Conservation (phyloP, 2,797 vertebrate species). For the Labeo calbasu region DNA sequence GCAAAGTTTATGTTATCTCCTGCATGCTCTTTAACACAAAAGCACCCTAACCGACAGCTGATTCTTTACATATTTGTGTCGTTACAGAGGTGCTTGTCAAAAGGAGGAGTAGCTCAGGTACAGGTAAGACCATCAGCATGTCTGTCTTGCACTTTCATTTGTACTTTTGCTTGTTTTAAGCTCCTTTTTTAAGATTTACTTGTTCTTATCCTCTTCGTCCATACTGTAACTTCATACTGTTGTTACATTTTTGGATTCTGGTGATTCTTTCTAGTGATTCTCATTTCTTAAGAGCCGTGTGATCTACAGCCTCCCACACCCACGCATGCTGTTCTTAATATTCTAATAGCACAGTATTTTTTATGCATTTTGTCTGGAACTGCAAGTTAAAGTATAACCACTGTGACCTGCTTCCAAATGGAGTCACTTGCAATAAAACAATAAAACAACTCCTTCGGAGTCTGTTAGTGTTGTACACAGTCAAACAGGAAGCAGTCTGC, state of each 20-base stretch:
- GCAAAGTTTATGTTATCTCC: conserved; percentile 19
- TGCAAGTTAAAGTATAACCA: conserved; percentile 39
- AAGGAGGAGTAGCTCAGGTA: conserved; percentile 73
- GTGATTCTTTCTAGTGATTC: not conserved
- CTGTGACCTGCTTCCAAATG: conserved; percentile 16
- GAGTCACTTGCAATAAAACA: not conserved
- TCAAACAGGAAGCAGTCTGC: not conserved
- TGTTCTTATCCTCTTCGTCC: not conserved
- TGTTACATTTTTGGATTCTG: not conserved
- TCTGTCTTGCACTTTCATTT: not conserved
- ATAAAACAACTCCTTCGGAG: not conserved
- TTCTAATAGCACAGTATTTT: not conserved
- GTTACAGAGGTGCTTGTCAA: conserved; percentile 75
- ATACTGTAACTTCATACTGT: not conserved
- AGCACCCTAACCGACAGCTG: conserved; percentile 30
- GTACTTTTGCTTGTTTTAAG: not conserved
- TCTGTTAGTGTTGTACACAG: not conserved
- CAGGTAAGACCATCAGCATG: conserved; percentile 68
- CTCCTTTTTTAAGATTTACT: not conserved
- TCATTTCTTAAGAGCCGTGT: not conserved
- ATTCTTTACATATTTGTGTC: conserved; percentile 39
- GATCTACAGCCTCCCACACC: not conserved
- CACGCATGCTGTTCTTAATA: not conserved
- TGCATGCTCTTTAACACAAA: conserved; percentile 33
- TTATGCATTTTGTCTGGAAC: conserved; percentile 9